A percentile compares a stretch with the other conserved stretches of the same genome.
phyloP scores from a whole-genome alignment of 2,888 invertebrate genomes.

The Sinhomidia bicolor region DNA sequence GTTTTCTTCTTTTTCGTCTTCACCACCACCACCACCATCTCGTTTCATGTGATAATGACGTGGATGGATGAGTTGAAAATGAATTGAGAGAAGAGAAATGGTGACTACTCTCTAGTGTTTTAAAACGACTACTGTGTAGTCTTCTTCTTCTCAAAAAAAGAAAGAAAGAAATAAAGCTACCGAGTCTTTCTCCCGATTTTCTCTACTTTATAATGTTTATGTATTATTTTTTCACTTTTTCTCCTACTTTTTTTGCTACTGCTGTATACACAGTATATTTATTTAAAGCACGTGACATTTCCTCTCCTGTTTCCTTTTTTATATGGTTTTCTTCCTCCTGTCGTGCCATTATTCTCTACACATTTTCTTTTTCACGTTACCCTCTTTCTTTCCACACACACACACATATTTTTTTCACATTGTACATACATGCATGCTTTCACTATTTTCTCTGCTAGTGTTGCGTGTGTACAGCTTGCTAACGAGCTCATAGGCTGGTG shows the following conservation, averaged over 20 bases:
- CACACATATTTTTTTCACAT: too few relatives aligned
- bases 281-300: constrained; percentile 50
- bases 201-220: too few relatives aligned
- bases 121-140: not conserved
- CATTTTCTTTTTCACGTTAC: too few relatives aligned
- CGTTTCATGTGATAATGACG: constrained; percentile 2
- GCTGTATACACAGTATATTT: not conserved
- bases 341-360: constrained; percentile 9
- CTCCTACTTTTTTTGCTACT: not conserved
- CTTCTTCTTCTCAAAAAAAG: not conserved
- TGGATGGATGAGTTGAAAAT: constrained; percentile 48
- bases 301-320: constrained; percentile 16
- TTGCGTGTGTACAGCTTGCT: not conserved
- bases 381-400: too few relatives aligned
- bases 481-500: not conserved
- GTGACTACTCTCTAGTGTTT: constrained; percentile 17
- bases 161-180: too few relatives aligned
- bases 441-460: not conserved
- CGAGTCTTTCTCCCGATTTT: too few relatives aligned
- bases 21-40: not conserved
- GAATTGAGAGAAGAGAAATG: constrained; percentile 11
- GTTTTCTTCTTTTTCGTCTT: not conserved
- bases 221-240: not conserved
- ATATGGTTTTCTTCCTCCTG: not conserved
- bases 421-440: not conserved